These are phyloP conservation scores for Sphecodes monilicornis DNA, from an alignment of 2,888 invertebrate species.

Conservation along the genomic window DNA sequence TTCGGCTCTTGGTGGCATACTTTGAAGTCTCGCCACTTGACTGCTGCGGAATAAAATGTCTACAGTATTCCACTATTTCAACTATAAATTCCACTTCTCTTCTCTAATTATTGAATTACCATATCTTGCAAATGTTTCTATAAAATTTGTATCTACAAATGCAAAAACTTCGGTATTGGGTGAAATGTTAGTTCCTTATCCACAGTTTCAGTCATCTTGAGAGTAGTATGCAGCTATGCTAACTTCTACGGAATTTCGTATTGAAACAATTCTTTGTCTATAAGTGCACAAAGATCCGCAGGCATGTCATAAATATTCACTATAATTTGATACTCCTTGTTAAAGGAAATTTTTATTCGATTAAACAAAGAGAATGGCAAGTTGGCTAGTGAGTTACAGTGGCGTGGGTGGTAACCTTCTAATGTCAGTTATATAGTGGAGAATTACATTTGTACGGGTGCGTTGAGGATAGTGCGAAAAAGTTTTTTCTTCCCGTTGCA, in stretches of 20 bases:
- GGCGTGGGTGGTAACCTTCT: slow-evolving; percentile 14
- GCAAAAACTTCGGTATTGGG: too few species aligned
- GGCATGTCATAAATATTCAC: not conserved
- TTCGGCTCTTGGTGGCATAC: not conserved
- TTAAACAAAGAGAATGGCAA: not conserved
- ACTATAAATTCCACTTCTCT: not conserved
- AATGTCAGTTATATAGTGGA: not conserved
- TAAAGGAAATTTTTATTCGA: not conserved
- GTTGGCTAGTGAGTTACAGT: not conserved
- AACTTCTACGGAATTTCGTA: slow-evolving; percentile 1
- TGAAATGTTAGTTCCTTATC: not conserved
- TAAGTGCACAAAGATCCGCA: not conserved
- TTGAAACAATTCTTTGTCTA: not conserved
- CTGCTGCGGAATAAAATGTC: not conserved
- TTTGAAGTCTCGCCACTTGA: not conserved
- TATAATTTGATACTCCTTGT: slow-evolving; percentile 2
- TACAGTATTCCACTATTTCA: not conserved
- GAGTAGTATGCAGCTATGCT: not conserved
- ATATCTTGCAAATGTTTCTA: not conserved
- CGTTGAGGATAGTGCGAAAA: not conserved
- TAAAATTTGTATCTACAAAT: not conserved
- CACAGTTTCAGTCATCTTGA: not conserved
- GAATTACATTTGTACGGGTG: slow-evolving; percentile 5
- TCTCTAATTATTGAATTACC: not conserved
- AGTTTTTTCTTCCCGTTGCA: not conserved